Conservation (phyloP, 1,140 invertebrate species). For the Apocrypta bakeri region DNA sequence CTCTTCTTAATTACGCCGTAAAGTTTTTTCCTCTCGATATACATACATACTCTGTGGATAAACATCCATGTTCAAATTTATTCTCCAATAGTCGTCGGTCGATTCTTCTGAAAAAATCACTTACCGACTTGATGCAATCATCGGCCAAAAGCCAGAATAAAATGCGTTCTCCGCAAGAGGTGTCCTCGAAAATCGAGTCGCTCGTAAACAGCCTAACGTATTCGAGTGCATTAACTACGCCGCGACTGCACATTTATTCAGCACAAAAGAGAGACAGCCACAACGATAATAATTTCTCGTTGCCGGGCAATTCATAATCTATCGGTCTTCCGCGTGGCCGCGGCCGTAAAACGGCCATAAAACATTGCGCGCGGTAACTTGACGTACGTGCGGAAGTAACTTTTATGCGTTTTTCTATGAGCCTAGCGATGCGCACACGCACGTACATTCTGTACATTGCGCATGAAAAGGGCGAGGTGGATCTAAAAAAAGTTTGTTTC, state of each 20-base stretch:
- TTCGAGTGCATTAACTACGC: not conserved
- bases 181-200: not conserved
- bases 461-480: not conserved
- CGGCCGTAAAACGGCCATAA: constrained; percentile 38
- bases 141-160: too few relatives aligned
- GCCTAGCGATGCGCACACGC: not conserved
- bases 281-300: constrained; percentile 53
- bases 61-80: too few relatives aligned
- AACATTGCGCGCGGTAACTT: constrained; percentile 12
- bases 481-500: not conserved
- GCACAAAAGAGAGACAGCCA: not conserved
- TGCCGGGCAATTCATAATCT: constrained; percentile 52
- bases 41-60: too few relatives aligned
- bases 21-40: too few relatives aligned
- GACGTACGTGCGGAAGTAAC: not conserved
- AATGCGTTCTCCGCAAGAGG: too few relatives aligned
- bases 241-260: not conserved
- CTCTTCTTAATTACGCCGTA: not conserved
- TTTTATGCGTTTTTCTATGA: not conserved
- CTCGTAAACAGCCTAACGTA: not conserved
- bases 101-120: too few relatives aligned
- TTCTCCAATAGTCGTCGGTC: too few relatives aligned
- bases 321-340: constrained; percentile 28
- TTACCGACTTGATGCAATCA: too few relatives aligned
- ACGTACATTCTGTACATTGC: not conserved